Conservation (phyloP, 2,797 vertebrate genomes). For the Morelia viridis region DNA sequence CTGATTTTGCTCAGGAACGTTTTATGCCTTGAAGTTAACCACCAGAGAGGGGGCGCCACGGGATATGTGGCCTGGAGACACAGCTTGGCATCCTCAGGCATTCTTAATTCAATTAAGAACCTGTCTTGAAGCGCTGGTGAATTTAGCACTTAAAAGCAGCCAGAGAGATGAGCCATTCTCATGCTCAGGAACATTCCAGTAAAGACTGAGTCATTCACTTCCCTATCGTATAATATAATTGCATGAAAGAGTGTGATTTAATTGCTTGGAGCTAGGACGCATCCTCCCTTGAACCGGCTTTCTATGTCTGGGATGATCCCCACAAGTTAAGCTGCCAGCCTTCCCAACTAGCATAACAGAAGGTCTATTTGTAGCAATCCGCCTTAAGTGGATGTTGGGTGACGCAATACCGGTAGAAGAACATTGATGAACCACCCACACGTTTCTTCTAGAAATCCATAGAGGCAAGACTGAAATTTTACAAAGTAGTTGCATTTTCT, state of each 20-base stretch:
- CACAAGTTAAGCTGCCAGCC: neutral
- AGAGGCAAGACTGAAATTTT: neutral
- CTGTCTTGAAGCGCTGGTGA: neutral
- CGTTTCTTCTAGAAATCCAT: neutral
- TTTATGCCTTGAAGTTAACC: neutral
- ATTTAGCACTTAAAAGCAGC: constrained; percentile 8
- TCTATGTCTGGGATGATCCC: neutral
- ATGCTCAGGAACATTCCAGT: neutral
- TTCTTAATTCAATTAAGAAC: neutral
- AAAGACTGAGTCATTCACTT: neutral
- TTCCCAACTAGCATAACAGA: neutral
- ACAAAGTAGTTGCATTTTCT: neutral
- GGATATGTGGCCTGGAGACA: neutral
- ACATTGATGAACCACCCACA: neutral
- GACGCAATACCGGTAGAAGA: neutral
- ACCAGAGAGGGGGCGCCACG: neutral
- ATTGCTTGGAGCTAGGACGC: neutral
- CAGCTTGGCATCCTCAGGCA: neutral
- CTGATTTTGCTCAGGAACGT: neutral
- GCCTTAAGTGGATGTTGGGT: neutral
- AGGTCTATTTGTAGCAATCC: neutral
- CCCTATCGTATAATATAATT: neutral
- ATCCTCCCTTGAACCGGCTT: neutral
- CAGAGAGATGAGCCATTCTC: neutral
- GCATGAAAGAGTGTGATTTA: neutral